A percentile compares a stretch with the other conserved stretches of the same genome.
Evolutionary conservation across 2,888 invertebrate genomes (phyloP).

Genomic region (Machimus rusticus): DNA sequence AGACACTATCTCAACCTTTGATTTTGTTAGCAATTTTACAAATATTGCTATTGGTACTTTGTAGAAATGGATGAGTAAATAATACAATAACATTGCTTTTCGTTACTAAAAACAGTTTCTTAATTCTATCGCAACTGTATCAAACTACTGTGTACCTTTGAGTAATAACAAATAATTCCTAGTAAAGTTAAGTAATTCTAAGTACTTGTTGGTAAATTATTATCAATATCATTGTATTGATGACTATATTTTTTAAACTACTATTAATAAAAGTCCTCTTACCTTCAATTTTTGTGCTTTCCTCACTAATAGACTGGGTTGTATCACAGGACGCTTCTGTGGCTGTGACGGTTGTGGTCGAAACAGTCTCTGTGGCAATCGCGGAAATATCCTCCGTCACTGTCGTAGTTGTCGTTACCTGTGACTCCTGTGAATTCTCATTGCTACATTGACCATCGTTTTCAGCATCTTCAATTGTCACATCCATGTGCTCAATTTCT

Average conservation of each 20-base stretch:
- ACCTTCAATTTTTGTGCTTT: constrained; percentile 17
- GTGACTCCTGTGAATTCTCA: not conserved
- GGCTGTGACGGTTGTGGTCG: constrained; percentile 54
- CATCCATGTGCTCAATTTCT: constrained; percentile 30
- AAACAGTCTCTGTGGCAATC: constrained; percentile 50
- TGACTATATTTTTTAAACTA: not conserved
- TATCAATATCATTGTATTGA: too few species aligned
- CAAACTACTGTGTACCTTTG: too few species aligned
- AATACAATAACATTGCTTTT: too few species aligned
- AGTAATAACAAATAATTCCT: too few species aligned
- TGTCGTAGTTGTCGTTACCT: not conserved
- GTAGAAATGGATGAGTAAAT: too few species aligned
- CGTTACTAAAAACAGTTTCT: too few species aligned
- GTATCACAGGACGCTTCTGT: constrained; percentile 50
- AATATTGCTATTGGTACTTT: too few species aligned
- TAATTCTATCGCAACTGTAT: too few species aligned
- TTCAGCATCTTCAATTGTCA: not conserved
- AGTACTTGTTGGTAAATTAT: too few species aligned
- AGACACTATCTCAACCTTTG: too few species aligned
- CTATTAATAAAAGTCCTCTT: not conserved
- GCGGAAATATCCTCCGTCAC: not conserved
- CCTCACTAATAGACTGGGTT: not conserved
- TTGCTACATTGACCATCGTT: constrained; percentile 15
- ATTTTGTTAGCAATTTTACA: too few species aligned
- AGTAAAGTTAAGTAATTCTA: too few species aligned